A percentile compares a stretch with the other conserved stretches of the same genome.
Conservation (phyloP, 2,797 vertebrate genomes). For the Leuciscus waleckii region DNA sequence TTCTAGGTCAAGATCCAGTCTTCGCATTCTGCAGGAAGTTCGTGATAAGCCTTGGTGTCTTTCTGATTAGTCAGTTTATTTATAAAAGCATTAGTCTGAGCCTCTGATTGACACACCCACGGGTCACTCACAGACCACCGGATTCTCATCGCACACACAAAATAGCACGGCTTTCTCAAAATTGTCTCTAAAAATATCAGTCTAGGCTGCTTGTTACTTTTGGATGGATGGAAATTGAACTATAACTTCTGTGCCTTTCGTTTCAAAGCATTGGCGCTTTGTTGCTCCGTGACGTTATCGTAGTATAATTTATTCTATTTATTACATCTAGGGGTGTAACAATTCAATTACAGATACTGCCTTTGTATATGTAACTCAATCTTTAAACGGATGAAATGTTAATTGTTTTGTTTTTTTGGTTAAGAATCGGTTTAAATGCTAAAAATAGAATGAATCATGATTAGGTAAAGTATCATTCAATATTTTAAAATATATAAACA, state of each 20-base stretch:
- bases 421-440: background rate
- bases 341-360: background rate
- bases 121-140: background rate
- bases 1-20: background rate
- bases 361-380: background rate
- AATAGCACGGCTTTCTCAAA: background rate
- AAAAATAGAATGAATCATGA: background rate
- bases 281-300: background rate
- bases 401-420: background rate
- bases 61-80: constrained; percentile 28
- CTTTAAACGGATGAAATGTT: background rate
- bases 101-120: constrained; percentile 9
- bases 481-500: background rate
- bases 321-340: background rate
- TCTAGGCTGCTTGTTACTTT: background rate
- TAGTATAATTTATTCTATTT: background rate
- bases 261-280: background rate
- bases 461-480: background rate
- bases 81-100: constrained; percentile 29
- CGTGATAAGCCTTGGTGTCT: constrained; percentile 14
- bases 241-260: background rate
- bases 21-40: constrained; percentile 21
- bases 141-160: background rate
- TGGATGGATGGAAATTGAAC: background rate
- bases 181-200: background rate